Evolutionary conservation across 2,888 invertebrate genomes (phyloP), one percentile per base, ranked within the genome.

Genomic region (Microplitis deprimator): DNA sequence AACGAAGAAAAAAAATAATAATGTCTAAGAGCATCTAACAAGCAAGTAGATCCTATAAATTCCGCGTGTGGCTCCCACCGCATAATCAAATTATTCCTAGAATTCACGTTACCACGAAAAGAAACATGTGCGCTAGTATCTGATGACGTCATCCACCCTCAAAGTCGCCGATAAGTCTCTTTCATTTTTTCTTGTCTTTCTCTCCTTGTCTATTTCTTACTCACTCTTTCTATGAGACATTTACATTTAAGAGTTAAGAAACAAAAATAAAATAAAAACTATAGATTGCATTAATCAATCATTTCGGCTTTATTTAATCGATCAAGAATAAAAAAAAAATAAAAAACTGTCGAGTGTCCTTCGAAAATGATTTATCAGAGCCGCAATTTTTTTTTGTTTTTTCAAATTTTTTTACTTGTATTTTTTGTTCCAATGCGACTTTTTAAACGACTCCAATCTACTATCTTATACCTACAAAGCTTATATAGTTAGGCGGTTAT

Each of bases 81-180:
- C 84, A 86, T 86, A 87, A 87, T 85, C 84, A 85, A 85, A 85
- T 84, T 87, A 86, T 87, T 87, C 87, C 84, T 84, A 82, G 83
- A 83, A 79, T 50, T 41, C 81, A 79, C 79, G 80, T 77, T 79
- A 81, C 77, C 77, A 77, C 75, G 80, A 77, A 65, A 65, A 77
- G 79, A 79, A 85, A 83, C 86, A 85, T 84, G 82, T 85, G 86
- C 83, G 82, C 77, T 72, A 77, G 81, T 29, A 68, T 60, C 59
- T 39, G 69, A 76, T 84, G 84, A 85, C 84, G 83, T 85, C 85
- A 85, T 72, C 77, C 39, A 59, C 77, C n/a, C 70, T 64, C 72
- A 72, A 73, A 62, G 68, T 68, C 50, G 76, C 79, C 77, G 79
- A 77, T 74, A 64, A 72, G 72, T 74, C 68, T 61, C 65, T 38